These are phyloP conservation scores for Fragum fragum DNA, from an alignment of 2,888 invertebrate genomes.

Conservation along the genomic window DNA sequence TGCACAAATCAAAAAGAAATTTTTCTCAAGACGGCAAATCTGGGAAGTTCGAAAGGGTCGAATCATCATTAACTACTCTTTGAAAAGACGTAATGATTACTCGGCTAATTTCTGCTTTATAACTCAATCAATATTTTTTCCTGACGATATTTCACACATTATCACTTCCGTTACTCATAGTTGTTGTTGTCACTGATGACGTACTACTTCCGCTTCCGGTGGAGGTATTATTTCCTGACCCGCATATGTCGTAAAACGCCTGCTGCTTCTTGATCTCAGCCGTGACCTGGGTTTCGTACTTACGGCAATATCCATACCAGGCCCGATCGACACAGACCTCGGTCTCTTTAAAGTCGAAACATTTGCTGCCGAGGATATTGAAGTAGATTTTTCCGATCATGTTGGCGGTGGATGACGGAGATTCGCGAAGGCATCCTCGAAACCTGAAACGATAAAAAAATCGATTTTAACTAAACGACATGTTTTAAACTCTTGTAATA, in stretches of 20 bases:
- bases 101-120: no score
- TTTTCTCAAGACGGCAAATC: no score
- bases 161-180: neutral
- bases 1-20: no score
- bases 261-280: conserved; percentile 71
- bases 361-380: conserved; percentile 97
- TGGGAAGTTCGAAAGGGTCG: no score
- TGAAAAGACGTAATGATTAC: no score
- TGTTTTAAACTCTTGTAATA: no score
- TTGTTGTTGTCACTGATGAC: neutral
- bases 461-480: no score
- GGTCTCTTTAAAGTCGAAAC: conserved; percentile 94
- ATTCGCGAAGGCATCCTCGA: conserved; percentile 96
- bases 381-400: conserved; percentile 96
- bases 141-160: neutral
- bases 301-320: conserved; percentile 93
- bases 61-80: no score
- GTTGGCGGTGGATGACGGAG: conserved; percentile 91
- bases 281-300: conserved; percentile 77
- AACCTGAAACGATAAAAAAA: conserved; percentile 90
- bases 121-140: no score
- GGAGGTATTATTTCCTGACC: neutral
- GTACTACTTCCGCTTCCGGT: neutral
- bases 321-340: conserved; percentile 92
- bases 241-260: conserved; percentile 47